A percentile compares a stretch with the other conserved stretches of the same genome.
Conservation (phyloP, 1,140 invertebrate genomes). For the Apolygus lucorum region DNA sequence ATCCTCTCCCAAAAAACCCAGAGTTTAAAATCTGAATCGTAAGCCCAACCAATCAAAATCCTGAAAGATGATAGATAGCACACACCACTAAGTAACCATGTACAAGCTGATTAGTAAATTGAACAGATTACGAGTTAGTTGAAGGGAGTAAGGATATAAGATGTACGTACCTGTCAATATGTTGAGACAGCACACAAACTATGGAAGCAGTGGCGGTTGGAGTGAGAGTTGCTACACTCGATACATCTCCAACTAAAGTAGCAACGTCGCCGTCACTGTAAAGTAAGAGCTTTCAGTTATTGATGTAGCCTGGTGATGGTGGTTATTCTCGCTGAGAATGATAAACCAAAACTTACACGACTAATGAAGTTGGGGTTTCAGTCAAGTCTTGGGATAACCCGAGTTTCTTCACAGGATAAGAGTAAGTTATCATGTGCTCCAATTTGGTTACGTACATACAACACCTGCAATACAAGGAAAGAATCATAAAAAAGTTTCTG, state of each 20-base stretch:
- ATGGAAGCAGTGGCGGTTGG: constrained; percentile 75
- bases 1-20: too few species aligned
- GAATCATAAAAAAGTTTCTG: background rate
- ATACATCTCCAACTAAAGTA: constrained; percentile 21
- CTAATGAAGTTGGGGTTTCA: background rate
- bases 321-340: too few species aligned
- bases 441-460: constrained; percentile 71
- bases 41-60: too few species aligned
- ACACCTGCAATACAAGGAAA: constrained; percentile 40
- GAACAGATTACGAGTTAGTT: too few species aligned
- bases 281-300: too few species aligned
- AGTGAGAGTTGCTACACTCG: constrained; percentile 43
- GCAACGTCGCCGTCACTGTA: constrained; percentile 23
- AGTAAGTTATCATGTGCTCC: constrained; percentile 13
- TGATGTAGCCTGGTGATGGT: too few species aligned
- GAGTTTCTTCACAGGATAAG: background rate
- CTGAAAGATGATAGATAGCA: too few species aligned
- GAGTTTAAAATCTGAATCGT: too few species aligned
- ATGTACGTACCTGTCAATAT: constrained; percentile 56
- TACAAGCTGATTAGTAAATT: too few species aligned
- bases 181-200: constrained; percentile 74
- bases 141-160: background rate
- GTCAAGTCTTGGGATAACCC: constrained; percentile 44
- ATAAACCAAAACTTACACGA: background rate
- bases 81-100: too few species aligned